Evolutionary conservation across 2,797 vertebrate genomes (phyloP), one percentile per base, ranked within the genome.

Genomic region (Adrianichthys oophorus): DNA sequence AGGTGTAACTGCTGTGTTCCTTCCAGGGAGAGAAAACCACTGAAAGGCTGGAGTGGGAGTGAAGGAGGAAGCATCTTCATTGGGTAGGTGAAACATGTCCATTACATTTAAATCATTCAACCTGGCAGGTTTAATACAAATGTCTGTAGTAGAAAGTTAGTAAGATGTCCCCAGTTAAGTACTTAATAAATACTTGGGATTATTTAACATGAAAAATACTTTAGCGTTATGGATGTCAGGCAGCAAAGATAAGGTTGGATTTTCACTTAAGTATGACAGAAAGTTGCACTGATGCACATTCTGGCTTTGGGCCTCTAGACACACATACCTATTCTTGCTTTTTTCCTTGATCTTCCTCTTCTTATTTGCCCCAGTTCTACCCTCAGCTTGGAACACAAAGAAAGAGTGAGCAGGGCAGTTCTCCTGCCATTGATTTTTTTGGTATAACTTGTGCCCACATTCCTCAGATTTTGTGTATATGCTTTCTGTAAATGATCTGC

Each of bases 81-180:
- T 29, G 65, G 89, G 90, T 92, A 83, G 91, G 89, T 82, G 13
- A 53, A 41, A 59, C 21, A 14, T 24, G 10, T 23, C 56, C 16
- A 15, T 32, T 29, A 46, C 48, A 67, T 60, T 0, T 17, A 26
- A 26, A 7, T 6, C 6, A 26, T 26, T 7, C 6, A 62, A 59
- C 62, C 21, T 42, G 46, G 50, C 56, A 72, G 40, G 19, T 48
- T 65, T 66, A 69, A 51, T 37, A 45, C 21, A 63, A 48, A 52
- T 62, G 37, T 63, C 17, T 58, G 51, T 50, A 46, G 42, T 18
- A 65, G 37, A n/a, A 43, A 41, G 15, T 47, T 24, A 67, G 37
- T 18, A 43, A 41, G 10, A 70, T 50, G 23, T 29, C 19, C 45
- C 32, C 44, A 16, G 41, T 57, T 54, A 48, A 8, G 18, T 17